phyloP scores from a whole-genome alignment of 2,888 invertebrate species.

The Synergus laeviventris region DNA sequence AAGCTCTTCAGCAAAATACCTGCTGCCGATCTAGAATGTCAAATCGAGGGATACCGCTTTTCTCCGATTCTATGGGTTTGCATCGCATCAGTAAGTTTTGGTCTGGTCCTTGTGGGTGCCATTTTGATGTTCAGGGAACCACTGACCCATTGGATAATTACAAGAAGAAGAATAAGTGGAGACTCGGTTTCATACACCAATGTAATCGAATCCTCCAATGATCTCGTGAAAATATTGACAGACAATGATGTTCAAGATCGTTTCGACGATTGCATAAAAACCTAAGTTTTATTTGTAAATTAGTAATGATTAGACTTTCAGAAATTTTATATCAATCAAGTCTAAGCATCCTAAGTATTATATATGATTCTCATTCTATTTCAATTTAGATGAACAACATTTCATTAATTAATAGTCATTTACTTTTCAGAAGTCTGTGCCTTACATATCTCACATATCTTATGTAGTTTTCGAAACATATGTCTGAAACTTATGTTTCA shows the following conservation, averaged over 20 bases:
- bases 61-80: constrained; percentile 65
- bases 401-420: neutral
- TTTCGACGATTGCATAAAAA: constrained; percentile 61
- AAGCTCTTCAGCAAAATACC: constrained; percentile 77
- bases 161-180: constrained; percentile 60
- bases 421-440: neutral
- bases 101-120: constrained; percentile 52
- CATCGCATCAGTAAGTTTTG: constrained; percentile 59
- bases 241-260: constrained; percentile 63
- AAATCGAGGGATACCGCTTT: constrained; percentile 54
- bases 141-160: constrained; percentile 64
- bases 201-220: constrained; percentile 70
- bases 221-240: constrained; percentile 70
- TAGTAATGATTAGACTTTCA: neutral
- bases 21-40: constrained; percentile 76
- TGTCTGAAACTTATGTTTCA: too few relatives aligned
- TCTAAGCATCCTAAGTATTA: constrained; percentile 19
- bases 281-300: constrained; percentile 12
- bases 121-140: constrained; percentile 63
- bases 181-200: constrained; percentile 72
- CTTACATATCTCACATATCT: neutral
- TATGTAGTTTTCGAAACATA: too few relatives aligned
- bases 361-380: neutral
- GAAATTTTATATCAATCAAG: neutral
- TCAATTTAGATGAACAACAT: too few relatives aligned